Evolutionary conservation across 2,888 invertebrate species (phyloP).

Genomic region (Philereme transversata): DNA sequence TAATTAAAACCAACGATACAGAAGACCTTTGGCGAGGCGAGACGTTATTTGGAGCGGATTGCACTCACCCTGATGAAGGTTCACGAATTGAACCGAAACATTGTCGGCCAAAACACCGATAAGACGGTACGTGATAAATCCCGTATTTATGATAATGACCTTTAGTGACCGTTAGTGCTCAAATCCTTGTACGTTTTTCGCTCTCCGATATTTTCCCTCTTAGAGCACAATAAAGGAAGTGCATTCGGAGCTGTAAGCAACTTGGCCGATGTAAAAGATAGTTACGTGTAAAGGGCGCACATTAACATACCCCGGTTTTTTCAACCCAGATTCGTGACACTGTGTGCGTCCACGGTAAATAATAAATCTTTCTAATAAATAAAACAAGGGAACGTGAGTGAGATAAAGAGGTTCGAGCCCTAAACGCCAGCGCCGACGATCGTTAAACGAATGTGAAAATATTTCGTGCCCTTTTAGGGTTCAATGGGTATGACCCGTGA

Average conservation of each 20-base stretch:
- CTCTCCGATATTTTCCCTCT: slow-evolving; percentile 6
- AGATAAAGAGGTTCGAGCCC: slow-evolving; percentile 83
- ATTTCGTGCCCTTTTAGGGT: slow-evolving; percentile 70
- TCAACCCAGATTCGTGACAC: slow-evolving; percentile 78
- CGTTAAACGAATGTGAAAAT: slow-evolving; percentile 81
- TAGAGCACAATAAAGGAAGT: slow-evolving; percentile 25
- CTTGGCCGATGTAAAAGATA: slow-evolving; percentile 59
- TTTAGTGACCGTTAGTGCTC: too few relatives aligned
- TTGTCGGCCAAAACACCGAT: too few relatives aligned
- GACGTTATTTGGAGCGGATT: too few relatives aligned
- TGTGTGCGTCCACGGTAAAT: slow-evolving; percentile 81
- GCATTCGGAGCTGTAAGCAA: slow-evolving; percentile 42
- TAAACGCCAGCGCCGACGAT: slow-evolving; percentile 70
- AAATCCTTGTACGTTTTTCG: neutral
- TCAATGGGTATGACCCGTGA: slow-evolving; percentile 22
- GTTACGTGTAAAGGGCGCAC: slow-evolving; percentile 72
- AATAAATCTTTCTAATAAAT: slow-evolving; percentile 84
- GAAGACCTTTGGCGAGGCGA: too few relatives aligned
- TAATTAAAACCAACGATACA: too few relatives aligned
- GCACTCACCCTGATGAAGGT: too few relatives aligned
- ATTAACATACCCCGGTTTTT: slow-evolving; percentile 80
- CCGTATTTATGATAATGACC: too few relatives aligned
- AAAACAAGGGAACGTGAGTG: slow-evolving; percentile 81
- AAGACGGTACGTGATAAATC: too few relatives aligned
- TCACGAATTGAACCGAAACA: too few relatives aligned